A percentile compares a stretch with the other conserved stretches of the same genome.
Conservation (phyloP, 2,888 invertebrate genomes). For the Venustoraphidia nigricollis region DNA sequence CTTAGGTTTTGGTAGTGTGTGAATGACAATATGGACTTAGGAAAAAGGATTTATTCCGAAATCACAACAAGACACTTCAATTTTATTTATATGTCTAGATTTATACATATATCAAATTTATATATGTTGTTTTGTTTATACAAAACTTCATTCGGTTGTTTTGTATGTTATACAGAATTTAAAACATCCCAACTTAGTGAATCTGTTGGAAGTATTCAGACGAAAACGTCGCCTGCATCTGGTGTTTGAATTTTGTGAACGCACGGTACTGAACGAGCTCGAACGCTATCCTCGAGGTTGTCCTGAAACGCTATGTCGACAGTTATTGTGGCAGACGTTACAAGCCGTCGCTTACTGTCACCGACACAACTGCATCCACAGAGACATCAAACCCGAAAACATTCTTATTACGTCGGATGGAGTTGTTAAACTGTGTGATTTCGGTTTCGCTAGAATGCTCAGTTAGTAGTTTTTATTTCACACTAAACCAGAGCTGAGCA, state of each 20-base stretch:
- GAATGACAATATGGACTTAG: too few species aligned
- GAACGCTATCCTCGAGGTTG: conserved; percentile 89
- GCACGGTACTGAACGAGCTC: conserved; percentile 90
- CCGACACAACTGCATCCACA: conserved; percentile 87
- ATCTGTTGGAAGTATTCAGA: conserved; percentile 93
- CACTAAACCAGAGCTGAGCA: too few species aligned
- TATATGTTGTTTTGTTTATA: not conserved
- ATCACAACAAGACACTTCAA: too few species aligned
- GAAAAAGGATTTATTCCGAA: too few species aligned
- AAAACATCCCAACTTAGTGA: conserved; percentile 95
- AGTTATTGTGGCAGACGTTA: conserved; percentile 89
- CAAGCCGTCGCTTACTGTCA: conserved; percentile 95
- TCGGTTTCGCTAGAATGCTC: conserved; percentile 95
- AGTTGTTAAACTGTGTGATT: conserved; percentile 94
- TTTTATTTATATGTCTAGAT: too few species aligned
- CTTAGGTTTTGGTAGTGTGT: too few species aligned
- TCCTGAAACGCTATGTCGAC: conserved; percentile 78
- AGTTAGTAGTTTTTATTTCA: conserved; percentile 36
- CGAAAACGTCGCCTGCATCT: conserved; percentile 88
- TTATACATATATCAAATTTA: not conserved
- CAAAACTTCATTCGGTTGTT: too few species aligned
- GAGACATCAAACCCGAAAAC: conserved; percentile 98
- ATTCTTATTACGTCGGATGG: conserved; percentile 86
- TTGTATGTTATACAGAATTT: conserved; percentile 52
- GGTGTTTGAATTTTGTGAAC: conserved; percentile 97